These are phyloP conservation scores for Darwinula stevensoni DNA, from an alignment of 2,888 invertebrate genomes.

Conservation along the genomic window DNA sequence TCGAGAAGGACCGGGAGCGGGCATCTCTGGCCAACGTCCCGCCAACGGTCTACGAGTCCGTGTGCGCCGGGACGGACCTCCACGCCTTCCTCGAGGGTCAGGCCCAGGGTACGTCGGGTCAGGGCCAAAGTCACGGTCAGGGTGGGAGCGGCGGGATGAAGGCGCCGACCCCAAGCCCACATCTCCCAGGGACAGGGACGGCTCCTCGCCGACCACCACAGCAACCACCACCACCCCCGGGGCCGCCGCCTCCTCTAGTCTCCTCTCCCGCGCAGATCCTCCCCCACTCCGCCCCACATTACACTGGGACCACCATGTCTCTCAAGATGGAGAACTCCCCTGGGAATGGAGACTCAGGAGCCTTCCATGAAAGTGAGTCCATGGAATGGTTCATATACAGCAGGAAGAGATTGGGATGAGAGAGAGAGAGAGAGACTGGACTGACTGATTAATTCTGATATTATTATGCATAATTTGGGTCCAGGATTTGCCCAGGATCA, in stretches of 20 bases:
- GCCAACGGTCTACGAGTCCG: constrained; percentile 44
- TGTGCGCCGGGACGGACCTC: constrained; percentile 37
- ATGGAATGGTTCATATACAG: no score
- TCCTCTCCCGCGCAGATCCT: constrained; percentile 12
- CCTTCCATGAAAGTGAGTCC: no score
- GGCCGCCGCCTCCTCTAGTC: constrained; percentile 9
- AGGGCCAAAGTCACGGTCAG: constrained; percentile 17
- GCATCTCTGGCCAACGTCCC: constrained; percentile 37
- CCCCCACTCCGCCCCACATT: constrained; percentile 6
- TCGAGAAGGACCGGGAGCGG: constrained; percentile 33
- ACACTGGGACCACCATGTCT: no score
- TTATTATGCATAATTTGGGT: no score
- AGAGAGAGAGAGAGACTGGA: no score
- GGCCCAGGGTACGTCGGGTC: no score
- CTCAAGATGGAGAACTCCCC: no score
- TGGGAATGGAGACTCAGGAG: no score
- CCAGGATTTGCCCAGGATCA: no score
- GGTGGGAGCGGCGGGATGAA: constrained; percentile 12
- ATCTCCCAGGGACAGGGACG: constrained; percentile 10
- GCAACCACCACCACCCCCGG: constrained; percentile 16
- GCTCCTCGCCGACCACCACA: constrained; percentile 17
- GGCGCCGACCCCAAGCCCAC: constrained; percentile 14
- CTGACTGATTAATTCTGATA: no score
- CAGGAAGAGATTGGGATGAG: no score
- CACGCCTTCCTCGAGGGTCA: constrained; percentile 33